Base-by-base conservation (phyloP, 2,888 invertebrate species). In the Pristionchus entomophagus region DNA sequence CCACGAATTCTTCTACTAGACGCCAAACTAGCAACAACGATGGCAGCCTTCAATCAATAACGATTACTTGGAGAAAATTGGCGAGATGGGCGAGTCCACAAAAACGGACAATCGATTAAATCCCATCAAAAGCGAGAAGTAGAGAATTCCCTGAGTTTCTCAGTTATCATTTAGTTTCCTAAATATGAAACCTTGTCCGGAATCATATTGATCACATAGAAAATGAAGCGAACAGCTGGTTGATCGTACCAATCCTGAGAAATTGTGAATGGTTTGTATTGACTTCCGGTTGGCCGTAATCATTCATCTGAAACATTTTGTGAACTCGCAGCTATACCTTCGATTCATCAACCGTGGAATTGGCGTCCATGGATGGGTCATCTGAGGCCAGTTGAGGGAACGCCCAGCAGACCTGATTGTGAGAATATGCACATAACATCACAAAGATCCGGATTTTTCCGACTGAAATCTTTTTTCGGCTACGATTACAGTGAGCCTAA, bases 71-170 rank as follows among this genome's bases (percentile, higher is more conserved):
- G 69, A 69, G 38, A 69, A 69, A 22, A 41, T 1, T 0, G 38
- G 38, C 0, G 38, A 4, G 5, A 69, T 5, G 3, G 69, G 38
- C 1, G 69, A 10, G 3, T 35, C 22, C 22, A 69, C 69, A n/a
- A 69, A 69, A 2, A 69, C 69, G 22, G 69, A n/a, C 22, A 69
- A 38, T 22, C 69, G 69, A 69, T 69, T 69, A 38, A 69, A 29
- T 22, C 38, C 69, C 69, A 69, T 69, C 0, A 69, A 22, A 12
- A 69, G 41, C 5, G 69, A 69, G 19, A 69, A 38, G n/a, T 69
- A 69, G 41, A 69, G 35, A n/a, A 69, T 69, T 38, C 69, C 69
- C 69, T 69, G 62, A 1, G 32, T 32, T 6, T 1, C 32, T 29
- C n/a, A n/a, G n/a, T n/a, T n/a, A n/a, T n/a, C n/a, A n/a, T n/a